These are phyloP conservation scores for Leptobrachium ailaonicum DNA, from an alignment of 2,113 vertebrate species.

Conservation along the genomic window DNA sequence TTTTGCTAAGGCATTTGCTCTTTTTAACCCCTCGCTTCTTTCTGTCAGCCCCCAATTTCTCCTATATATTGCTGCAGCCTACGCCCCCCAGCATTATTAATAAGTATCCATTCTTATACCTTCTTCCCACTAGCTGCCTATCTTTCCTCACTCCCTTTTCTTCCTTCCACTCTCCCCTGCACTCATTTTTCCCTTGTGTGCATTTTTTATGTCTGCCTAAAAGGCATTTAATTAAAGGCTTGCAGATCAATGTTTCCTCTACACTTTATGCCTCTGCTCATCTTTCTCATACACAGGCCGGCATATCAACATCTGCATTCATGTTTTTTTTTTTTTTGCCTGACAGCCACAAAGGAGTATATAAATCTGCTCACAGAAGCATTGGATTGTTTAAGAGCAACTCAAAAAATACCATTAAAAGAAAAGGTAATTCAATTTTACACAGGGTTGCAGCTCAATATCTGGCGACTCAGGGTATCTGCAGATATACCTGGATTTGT, in stretches of 20 bases:
- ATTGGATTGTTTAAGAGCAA: no score
- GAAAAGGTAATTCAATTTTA: no score
- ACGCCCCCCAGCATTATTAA: not conserved
- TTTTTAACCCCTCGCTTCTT: not conserved
- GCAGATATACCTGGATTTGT: no score
- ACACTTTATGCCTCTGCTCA: constrained; percentile 14
- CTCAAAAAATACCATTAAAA: no score
- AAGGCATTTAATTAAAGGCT: constrained; percentile 45
- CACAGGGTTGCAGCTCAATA: no score
- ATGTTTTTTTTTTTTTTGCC: no score
- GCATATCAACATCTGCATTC: not conserved
- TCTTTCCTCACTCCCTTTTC: constrained; percentile 1
- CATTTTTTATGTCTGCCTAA: constrained; percentile 36
- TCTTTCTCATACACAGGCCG: constrained; percentile 18
- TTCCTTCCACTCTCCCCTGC: constrained; percentile 12
- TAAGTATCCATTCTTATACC: not conserved
- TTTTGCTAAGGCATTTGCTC: no score
- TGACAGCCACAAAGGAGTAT: no score
- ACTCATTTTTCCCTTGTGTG: constrained; percentile 8
- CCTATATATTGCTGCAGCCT: not conserved
- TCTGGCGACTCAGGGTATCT: no score
- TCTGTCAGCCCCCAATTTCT: not conserved
- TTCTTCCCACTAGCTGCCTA: not conserved
- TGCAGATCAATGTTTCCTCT: constrained; percentile 29
- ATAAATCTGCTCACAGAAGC: no score